These are phyloP conservation scores for Loris lydekkerianus DNA, from an alignment of 2,797 vertebrate species.

Conservation along the genomic window DNA sequence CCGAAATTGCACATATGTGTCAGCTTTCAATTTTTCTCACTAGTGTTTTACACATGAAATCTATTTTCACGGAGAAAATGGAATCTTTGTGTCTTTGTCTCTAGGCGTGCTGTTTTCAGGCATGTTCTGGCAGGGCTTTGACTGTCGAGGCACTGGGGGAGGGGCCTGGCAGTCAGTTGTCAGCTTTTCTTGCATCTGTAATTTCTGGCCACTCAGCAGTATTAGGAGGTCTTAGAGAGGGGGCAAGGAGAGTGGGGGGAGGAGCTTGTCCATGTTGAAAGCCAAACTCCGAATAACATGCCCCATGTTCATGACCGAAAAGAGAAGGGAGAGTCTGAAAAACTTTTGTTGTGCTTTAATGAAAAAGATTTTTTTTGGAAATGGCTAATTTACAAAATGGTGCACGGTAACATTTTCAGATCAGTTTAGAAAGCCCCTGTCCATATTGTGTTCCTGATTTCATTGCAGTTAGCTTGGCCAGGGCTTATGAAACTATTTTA, in stretches of 20 bases:
- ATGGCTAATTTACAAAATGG: constrained; percentile 66
- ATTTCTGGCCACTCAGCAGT: constrained; percentile 93
- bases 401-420: constrained; percentile 37
- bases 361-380: constrained; percentile 74
- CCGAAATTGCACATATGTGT: constrained; percentile 85
- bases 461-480: constrained; percentile 68
- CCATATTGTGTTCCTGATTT: constrained; percentile 63
- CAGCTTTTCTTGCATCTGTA: constrained; percentile 89
- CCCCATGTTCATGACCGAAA: constrained; percentile 64
- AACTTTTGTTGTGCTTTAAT: constrained; percentile 69
- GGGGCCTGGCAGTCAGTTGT: constrained; percentile 88
- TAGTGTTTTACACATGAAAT: constrained; percentile 91
- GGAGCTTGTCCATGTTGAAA: constrained; percentile 82
- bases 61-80: constrained; percentile 91
- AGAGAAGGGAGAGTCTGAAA: constrained; percentile 38
- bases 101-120: constrained; percentile 89
- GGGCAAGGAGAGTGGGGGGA: constrained; percentile 59
- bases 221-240: constrained; percentile 87
- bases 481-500: constrained; percentile 71
- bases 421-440: constrained; percentile 33
- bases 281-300: constrained; percentile 82
- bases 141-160: constrained; percentile 87
- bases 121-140: constrained; percentile 93
- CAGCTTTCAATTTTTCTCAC: constrained; percentile 88
- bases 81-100: constrained; percentile 97